Conservation (phyloP, 2,797 vertebrate species). For the Diplodus puntazzo region DNA sequence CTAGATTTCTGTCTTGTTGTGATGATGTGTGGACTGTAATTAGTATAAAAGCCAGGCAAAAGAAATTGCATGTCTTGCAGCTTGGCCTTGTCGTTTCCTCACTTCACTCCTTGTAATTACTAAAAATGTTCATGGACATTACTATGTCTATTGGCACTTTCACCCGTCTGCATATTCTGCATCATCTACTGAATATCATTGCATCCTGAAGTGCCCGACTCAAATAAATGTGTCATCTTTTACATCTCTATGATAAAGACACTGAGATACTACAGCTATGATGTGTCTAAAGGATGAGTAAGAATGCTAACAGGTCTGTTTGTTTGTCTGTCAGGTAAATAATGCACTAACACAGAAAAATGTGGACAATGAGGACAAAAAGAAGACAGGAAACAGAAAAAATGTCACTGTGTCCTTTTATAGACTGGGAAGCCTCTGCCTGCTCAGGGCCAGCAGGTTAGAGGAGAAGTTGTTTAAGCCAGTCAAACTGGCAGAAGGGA, state of each 20-base stretch:
- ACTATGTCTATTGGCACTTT: not conserved
- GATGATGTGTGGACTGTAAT: not conserved
- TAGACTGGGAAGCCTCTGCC: conserved; percentile 34
- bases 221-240: not conserved
- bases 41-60: not conserved
- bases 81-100: not conserved
- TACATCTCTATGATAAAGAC: not conserved
- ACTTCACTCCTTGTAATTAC: conserved; percentile 11
- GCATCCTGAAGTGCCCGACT: not conserved
- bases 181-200: not conserved
- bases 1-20: not conserved
- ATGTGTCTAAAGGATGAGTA: not conserved
- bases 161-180: not conserved
- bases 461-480: conserved; percentile 59
- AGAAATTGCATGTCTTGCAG: not conserved
- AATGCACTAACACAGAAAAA: not conserved
- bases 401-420: conserved; percentile 9
- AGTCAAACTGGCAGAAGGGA: conserved; percentile 71
- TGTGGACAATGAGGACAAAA: conserved; percentile 22
- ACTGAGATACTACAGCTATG: not conserved
- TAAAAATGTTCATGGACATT: not conserved
- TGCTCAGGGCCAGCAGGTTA: conserved; percentile 40
- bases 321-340: not conserved
- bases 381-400: conserved; percentile 1
- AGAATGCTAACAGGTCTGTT: not conserved